A percentile compares a stretch with the other conserved stretches of the same genome.
Conservation (phyloP, 2,797 vertebrate genomes). For the Phoeniculus purpureus region DNA sequence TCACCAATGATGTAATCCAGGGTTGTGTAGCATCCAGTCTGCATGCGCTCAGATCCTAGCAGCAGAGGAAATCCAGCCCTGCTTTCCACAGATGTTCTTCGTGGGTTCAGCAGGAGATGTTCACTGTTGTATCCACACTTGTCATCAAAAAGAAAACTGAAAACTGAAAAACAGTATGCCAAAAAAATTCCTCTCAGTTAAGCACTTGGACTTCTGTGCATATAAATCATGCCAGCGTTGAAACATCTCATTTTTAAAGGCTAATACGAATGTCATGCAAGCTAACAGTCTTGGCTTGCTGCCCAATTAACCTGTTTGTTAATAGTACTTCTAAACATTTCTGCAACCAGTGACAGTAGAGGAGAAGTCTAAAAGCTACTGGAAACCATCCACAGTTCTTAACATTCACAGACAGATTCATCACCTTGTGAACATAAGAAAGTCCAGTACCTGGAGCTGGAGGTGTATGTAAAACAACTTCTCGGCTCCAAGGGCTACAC, state of each 20-base stretch:
- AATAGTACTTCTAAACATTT: background rate
- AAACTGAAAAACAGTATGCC: constrained; percentile 79
- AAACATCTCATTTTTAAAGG: background rate
- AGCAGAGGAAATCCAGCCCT: constrained; percentile 90
- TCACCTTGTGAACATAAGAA: background rate
- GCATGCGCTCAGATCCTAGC: constrained; percentile 89
- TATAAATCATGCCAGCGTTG: background rate
- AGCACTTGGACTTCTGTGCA: background rate
- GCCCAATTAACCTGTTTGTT: background rate
- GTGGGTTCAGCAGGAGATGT: constrained; percentile 85
- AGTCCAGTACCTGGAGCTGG: constrained; percentile 86
- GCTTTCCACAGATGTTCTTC: constrained; percentile 89
- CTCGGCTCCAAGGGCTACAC: constrained; percentile 89
- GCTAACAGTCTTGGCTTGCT: background rate
- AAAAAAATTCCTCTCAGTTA: background rate
- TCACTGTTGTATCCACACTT: constrained; percentile 94
- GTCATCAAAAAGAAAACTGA: constrained; percentile 93
- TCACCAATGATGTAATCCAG: constrained; percentile 96
- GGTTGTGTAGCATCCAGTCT: constrained; percentile 89
- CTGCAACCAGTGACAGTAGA: rapidly evolving
- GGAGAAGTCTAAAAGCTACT: background rate
- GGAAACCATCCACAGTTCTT: background rate
- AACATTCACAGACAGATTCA: background rate
- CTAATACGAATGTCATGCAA: background rate
- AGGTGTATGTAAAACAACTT: constrained; percentile 87